A percentile compares a stretch with the other conserved stretches of the same genome.
These are phyloP conservation scores for Hypsibius dujardini DNA, from an alignment of 1,140 invertebrate genomes.

Conservation along the genomic window DNA sequence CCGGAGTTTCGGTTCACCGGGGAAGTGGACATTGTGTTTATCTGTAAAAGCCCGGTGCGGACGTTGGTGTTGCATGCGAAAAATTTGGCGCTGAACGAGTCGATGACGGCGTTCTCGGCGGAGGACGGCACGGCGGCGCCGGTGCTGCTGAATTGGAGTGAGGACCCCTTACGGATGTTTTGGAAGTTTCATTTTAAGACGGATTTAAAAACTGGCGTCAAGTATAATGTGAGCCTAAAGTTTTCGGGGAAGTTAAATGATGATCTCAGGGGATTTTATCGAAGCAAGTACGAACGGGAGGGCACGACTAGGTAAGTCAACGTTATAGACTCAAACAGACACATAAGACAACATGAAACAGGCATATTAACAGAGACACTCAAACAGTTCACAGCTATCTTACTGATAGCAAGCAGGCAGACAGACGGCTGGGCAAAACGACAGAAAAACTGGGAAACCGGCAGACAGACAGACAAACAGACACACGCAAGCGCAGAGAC, in stretches of 20 bases:
- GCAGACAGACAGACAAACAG: not conserved
- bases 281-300: slow-evolving; percentile 11
- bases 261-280: slow-evolving; percentile 13
- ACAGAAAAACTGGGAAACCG: not conserved
- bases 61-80: not conserved
- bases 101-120: not conserved
- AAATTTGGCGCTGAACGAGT: slow-evolving; percentile 8
- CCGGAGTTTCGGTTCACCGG: slow-evolving; percentile 7
- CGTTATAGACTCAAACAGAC: not conserved
- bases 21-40: slow-evolving; percentile 1
- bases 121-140: not conserved
- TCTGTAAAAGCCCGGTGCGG: not conserved
- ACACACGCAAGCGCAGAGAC: not conserved
- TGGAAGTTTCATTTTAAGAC: not conserved
- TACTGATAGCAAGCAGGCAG: not conserved
- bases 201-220: not conserved
- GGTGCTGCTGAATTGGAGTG: not conserved
- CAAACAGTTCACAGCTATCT: not conserved
- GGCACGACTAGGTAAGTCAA: not conserved
- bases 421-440: not conserved
- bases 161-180: not conserved
- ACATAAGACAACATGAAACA: not conserved
- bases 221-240: slow-evolving; percentile 13
- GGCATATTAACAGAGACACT: not conserved
- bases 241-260: slow-evolving; percentile 10